Percentiles rank a stretch among this genome's conserved stretches.
Conservation (phyloP, 2,113 vertebrate genomes). For the Oryzias javanicus region DNA sequence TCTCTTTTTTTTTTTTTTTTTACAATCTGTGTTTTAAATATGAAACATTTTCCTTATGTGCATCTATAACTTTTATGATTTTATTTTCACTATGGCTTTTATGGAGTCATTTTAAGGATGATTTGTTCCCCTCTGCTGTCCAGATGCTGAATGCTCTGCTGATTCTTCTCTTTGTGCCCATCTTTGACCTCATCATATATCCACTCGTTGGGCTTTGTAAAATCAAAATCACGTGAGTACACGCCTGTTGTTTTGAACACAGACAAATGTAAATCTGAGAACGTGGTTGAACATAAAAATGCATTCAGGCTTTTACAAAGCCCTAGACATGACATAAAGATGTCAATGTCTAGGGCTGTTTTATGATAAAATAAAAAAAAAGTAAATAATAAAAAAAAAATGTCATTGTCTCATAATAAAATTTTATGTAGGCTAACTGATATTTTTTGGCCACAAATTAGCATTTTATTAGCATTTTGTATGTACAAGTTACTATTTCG, state of each 20-base stretch:
- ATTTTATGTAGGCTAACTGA: too few species aligned
- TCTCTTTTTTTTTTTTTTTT: constrained; percentile 13
- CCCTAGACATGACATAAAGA: too few species aligned
- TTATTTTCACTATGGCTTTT: constrained; percentile 33
- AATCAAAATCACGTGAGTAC: constrained; percentile 91
- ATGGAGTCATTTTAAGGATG: constrained; percentile 16
- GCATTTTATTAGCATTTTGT: too few species aligned
- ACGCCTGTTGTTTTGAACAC: not conserved
- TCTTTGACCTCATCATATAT: constrained; percentile 93
- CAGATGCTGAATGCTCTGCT: constrained; percentile 94
- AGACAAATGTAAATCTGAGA: not conserved
- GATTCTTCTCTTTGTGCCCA: constrained; percentile 91
- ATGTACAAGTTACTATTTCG: too few species aligned
- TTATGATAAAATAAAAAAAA: too few species aligned
- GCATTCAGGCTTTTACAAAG: not conserved
- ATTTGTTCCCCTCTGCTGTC: constrained; percentile 7
- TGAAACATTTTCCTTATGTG: constrained; percentile 4
- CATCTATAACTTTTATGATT: constrained; percentile 42
- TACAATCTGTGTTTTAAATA: constrained; percentile 19
- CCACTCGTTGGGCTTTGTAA: constrained; percentile 85
- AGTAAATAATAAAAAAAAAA: too few species aligned
- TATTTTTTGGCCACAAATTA: too few species aligned
- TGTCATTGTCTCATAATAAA: too few species aligned
- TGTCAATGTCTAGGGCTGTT: too few species aligned
- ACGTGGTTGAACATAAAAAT: constrained; percentile 28